These are phyloP conservation scores for Hylia prasina DNA, from an alignment of 2,113 vertebrate genomes.

Conservation along the genomic window DNA sequence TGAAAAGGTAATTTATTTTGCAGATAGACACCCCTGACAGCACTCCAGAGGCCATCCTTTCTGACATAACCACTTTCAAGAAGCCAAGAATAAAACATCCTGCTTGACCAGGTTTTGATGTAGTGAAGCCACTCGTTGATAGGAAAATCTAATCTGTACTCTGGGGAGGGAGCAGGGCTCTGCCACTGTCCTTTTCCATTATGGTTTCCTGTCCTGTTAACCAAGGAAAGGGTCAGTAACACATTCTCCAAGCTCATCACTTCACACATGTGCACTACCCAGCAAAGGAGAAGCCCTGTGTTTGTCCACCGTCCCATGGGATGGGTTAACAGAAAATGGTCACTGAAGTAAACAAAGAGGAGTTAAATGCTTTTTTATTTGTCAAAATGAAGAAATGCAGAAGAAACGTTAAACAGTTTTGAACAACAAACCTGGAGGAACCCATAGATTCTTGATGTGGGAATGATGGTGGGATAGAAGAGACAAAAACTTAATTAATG, in stretches of 20 bases:
- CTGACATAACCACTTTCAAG: background rate
- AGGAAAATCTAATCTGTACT: background rate
- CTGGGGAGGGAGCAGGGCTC: background rate
- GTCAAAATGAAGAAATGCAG: background rate
- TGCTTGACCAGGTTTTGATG: background rate
- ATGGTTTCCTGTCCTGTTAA: background rate
- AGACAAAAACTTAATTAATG: background rate
- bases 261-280: background rate
- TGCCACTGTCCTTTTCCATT: background rate
- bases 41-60: background rate
- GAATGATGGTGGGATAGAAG: background rate
- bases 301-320: background rate
- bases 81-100: background rate
- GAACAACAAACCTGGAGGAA: background rate
- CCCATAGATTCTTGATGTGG: background rate
- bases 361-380: background rate
- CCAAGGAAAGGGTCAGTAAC: background rate
- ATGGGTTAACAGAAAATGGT: background rate
- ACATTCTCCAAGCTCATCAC: rapidly evolving
- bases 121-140: background rate
- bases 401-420: rapidly evolving
- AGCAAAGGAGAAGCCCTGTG: background rate
- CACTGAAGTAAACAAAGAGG: background rate
- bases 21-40: slow-evolving; percentile 20
- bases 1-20: slow-evolving; percentile 46